A percentile compares a stretch with the other conserved stretches of the same genome.
Conservation (phyloP, 2,113 vertebrate genomes). For the Lutjanus erythropterus region DNA sequence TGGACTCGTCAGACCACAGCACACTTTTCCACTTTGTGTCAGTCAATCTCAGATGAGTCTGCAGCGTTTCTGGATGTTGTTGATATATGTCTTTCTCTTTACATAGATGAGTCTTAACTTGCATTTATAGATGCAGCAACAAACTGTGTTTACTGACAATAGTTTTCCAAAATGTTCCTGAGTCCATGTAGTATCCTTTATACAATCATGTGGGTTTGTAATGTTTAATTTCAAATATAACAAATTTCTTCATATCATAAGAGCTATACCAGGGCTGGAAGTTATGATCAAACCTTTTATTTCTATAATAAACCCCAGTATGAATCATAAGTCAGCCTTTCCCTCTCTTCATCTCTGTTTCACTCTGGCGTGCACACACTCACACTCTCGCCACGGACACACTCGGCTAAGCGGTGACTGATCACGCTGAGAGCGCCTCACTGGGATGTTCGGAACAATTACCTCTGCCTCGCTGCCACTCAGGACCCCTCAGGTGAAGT, state of each 20-base stretch:
- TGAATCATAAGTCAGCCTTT: conserved; percentile 37
- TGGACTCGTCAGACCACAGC: no score
- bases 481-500: conserved; percentile 79
- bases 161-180: no score
- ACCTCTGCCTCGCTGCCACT: conserved; percentile 75
- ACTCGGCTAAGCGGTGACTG: conserved; percentile 19
- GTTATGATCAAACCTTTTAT: neutral
- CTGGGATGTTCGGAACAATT: conserved; percentile 82
- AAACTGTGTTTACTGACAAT: no score
- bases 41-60: no score
- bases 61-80: no score
- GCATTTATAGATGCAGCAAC: no score
- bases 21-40: no score
- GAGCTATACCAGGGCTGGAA: neutral
- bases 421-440: conserved; percentile 74
- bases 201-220: no score
- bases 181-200: no score
- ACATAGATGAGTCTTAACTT: no score
- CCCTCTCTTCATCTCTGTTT: conserved; percentile 23
- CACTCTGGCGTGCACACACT: conserved; percentile 6
- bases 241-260: neutral
- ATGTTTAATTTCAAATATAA: no score
- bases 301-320: conserved; percentile 4
- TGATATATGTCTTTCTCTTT: no score
- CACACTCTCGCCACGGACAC: conserved; percentile 16